Percentiles rank a stretch among this genome's conserved stretches.
phyloP scores from a whole-genome alignment of 2,888 invertebrate genomes.

The Microctonus brassicae region DNA sequence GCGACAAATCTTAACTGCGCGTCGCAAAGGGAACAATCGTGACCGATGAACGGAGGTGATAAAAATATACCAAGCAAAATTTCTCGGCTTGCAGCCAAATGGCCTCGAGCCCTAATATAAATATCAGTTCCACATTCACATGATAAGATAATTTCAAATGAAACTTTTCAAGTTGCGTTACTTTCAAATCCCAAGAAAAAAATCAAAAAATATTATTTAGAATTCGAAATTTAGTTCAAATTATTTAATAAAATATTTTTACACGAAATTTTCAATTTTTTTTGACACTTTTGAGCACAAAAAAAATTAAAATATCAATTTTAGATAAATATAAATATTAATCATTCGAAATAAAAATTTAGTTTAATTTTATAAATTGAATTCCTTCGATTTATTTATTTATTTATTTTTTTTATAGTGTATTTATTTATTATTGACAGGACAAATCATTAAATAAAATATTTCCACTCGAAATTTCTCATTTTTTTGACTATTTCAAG shows the following conservation, averaged over 20 bases:
- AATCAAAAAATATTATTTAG: no score
- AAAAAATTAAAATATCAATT: no score
- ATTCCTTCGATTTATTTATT: no score
- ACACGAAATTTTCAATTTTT: background rate
- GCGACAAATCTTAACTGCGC: conserved; percentile 26
- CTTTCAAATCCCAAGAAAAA: background rate
- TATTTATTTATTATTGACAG: no score
- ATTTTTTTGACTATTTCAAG: no score
- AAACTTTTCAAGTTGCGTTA: conserved; percentile 21
- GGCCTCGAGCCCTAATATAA: conserved; percentile 50
- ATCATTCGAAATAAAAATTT: no score
- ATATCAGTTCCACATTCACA: conserved; percentile 44
- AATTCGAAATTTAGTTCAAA: conserved; percentile 2
- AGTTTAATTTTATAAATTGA: no score
- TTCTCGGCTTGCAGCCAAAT: conserved; percentile 62
- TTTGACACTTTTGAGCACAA: no score
- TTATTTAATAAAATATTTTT: background rate
- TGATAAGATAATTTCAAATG: conserved; percentile 57
- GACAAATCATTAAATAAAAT: no score
- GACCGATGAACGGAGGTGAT: conserved; percentile 48
- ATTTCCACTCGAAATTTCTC: no score
- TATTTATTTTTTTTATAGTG: no score
- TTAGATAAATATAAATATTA: no score
- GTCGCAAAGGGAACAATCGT: conserved; percentile 30
- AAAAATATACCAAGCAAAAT: conserved; percentile 63